phyloP scores from a whole-genome alignment of 2,113 vertebrate species.

The Cathartes aura region DNA sequence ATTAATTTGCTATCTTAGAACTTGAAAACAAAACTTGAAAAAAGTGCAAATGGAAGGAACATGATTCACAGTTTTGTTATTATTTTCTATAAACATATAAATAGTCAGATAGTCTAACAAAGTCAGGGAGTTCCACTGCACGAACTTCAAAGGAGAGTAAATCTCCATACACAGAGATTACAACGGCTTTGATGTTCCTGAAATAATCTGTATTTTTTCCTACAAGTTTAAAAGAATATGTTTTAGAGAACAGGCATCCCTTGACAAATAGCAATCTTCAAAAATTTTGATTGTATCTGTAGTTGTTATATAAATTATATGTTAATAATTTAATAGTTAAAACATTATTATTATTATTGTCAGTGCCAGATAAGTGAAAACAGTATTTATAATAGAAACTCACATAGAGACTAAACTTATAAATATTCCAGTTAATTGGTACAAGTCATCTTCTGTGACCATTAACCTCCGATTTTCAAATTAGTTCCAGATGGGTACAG shows the following conservation, averaged over 20 bases:
- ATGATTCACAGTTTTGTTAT: not conserved
- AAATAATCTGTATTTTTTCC: not conserved
- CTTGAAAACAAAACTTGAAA: not conserved
- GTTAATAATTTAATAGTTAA: not conserved
- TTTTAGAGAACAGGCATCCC: not conserved
- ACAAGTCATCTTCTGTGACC: conserved; percentile 39
- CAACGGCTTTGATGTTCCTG: conserved; percentile 36
- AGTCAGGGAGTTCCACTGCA: not conserved
- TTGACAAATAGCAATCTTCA: not conserved
- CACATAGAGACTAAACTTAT: not conserved
- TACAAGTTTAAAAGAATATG: not conserved
- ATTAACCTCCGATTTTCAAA: conserved; percentile 52
- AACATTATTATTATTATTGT: conserved; percentile 8
- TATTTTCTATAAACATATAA: not conserved
- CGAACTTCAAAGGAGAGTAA: conserved; percentile 29
- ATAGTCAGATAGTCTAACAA: not conserved
- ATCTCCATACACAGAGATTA: conserved; percentile 34
- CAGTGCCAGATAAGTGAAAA: conserved; percentile 22
- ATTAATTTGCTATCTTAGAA: not conserved
- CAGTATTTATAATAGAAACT: conserved; percentile 3
- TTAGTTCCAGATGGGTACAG: conserved; percentile 28
- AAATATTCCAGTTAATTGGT: conserved; percentile 53
- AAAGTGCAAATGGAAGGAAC: not conserved
- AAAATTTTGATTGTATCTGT: not conserved
- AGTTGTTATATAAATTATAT: conserved; percentile 8